Conservation (phyloP, 2,113 vertebrate genomes). For the Peucedramus taeniatus region DNA sequence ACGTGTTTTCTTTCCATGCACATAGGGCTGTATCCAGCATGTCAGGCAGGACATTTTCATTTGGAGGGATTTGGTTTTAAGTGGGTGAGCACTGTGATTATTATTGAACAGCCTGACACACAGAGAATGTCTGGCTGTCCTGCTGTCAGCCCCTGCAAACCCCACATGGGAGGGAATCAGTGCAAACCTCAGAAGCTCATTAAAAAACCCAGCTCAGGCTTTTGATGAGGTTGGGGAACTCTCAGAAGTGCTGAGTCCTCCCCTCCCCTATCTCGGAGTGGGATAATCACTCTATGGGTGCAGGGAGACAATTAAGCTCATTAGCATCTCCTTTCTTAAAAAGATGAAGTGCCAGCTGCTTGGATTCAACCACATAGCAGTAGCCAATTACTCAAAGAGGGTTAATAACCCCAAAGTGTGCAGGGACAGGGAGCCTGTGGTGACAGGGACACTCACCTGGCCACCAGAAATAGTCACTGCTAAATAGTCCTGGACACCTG, state of each 20-base stretch:
- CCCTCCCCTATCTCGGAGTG: background rate
- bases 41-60: background rate
- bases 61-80: background rate
- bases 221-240: background rate
- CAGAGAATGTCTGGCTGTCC: background rate
- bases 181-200: background rate
- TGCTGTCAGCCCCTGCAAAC: background rate
- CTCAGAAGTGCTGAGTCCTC: background rate
- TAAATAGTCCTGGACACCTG: background rate
- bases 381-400: background rate
- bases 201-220: background rate
- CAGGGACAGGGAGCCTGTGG: rapidly evolving
- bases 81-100: background rate
- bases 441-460: background rate
- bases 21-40: background rate
- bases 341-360: background rate
- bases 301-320: background rate
- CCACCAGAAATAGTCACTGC: background rate
- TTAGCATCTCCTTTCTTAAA: background rate
- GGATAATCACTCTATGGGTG: background rate
- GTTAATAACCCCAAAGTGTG: rapidly evolving
- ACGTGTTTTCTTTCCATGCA: background rate
- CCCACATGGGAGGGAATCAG: background rate
- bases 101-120: background rate
- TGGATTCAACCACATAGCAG: background rate